Percentiles rank a stretch among this genome's conserved stretches.
These are phyloP conservation scores for Toxotes lorentzi DNA, from an alignment of 2,797 vertebrate genomes.

Conservation along the genomic window DNA sequence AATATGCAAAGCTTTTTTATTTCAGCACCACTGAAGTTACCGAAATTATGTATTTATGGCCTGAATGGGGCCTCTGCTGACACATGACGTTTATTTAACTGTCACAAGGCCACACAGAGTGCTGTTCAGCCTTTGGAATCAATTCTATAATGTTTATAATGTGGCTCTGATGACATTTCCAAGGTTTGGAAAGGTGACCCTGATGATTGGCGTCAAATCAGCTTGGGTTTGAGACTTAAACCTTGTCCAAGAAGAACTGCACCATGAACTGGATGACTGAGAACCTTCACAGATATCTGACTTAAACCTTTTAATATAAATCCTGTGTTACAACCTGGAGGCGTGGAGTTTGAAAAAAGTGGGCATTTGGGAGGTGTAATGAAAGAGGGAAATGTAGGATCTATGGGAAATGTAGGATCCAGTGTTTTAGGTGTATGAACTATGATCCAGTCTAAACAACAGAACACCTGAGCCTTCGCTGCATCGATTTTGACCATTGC, in stretches of 20 bases:
- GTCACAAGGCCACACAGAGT: neutral
- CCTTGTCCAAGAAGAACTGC: no score
- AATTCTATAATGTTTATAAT: neutral
- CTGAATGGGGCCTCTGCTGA: neutral
- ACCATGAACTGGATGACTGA: no score
- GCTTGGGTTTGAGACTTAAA: no score
- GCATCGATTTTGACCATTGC: neutral
- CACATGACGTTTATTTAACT: neutral
- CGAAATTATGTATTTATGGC: conserved; percentile 13
- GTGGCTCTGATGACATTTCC: neutral
- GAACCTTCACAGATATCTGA: no score
- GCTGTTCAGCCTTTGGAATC: neutral
- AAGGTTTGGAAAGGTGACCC: neutral
- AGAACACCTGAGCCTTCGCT: neutral
- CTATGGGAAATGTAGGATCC: neutral
- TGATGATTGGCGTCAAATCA: neutral
- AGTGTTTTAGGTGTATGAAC: neutral
- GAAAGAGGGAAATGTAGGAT: no score
- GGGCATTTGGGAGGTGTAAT: no score
- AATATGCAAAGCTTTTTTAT: conserved; percentile 2
- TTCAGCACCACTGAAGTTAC: neutral
- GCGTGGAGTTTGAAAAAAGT: neutral
- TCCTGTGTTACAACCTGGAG: neutral
- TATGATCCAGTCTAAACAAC: neutral
- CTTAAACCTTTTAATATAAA: neutral